Conservation (phyloP, 2,888 invertebrate genomes). For the Lasioglossum calceatum region DNA sequence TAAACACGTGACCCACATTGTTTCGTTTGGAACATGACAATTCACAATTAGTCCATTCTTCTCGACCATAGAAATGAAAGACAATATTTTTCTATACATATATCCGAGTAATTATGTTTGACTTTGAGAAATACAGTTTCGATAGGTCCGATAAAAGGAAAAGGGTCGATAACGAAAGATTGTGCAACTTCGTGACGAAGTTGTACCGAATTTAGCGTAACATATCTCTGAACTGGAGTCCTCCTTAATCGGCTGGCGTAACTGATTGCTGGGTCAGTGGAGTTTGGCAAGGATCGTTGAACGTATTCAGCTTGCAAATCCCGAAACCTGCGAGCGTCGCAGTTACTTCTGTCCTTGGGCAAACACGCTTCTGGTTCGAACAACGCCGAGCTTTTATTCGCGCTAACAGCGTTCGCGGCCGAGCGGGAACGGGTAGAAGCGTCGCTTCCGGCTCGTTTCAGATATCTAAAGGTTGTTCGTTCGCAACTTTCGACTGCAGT, state of each 20-base stretch:
- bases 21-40: background rate
- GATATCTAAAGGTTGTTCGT: slow-evolving; percentile 18
- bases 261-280: background rate
- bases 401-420: background rate
- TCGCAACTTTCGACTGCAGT: background rate
- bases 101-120: no score
- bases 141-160: no score
- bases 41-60: background rate
- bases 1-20: background rate
- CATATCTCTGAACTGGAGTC: background rate
- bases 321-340: background rate
- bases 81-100: no score
- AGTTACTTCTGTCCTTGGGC: slow-evolving; percentile 23
- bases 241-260: background rate
- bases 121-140: background rate
- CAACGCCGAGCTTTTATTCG: slow-evolving; percentile 14
- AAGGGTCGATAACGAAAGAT: background rate
- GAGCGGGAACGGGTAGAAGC: background rate
- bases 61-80: no score
- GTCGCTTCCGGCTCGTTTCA: slow-evolving; percentile 22
- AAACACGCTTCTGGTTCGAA: background rate
- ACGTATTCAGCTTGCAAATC: slow-evolving; percentile 9
- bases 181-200: background rate
- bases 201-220: background rate
- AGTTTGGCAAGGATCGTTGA: slow-evolving; percentile 11